Conservation (phyloP, 64 coral and sea anemone species). For the Pocillopora damicornis region DNA sequence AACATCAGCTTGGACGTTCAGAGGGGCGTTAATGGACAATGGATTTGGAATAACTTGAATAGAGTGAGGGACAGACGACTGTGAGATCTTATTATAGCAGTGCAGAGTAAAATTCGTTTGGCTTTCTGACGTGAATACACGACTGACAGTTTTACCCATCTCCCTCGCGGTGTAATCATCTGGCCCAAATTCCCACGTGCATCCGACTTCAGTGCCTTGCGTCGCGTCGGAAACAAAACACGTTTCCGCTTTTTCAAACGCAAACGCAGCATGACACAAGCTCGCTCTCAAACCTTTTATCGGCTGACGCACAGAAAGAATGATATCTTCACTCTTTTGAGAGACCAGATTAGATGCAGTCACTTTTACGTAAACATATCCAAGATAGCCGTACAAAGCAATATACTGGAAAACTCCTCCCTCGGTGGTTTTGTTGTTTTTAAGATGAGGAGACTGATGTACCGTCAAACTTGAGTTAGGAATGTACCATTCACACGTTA, state of each 20-base stretch:
- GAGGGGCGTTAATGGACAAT: slow-evolving; percentile 3
- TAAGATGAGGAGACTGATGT: background rate
- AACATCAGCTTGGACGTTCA: background rate
- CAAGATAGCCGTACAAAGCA: background rate
- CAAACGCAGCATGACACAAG: slow-evolving; percentile 23
- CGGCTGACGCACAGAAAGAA: background rate
- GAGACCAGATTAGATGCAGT: slow-evolving; percentile 29
- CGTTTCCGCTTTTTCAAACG: slow-evolving; percentile 9
- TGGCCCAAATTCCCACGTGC: slow-evolving; percentile 17
- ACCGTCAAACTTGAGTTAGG: background rate
- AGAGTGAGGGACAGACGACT: background rate
- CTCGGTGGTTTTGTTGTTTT: background rate
- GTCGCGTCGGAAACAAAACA: slow-evolving; percentile 4
- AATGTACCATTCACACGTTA: slow-evolving; percentile 29
- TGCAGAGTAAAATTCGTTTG: background rate
- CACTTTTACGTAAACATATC: background rate
- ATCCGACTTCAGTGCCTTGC: background rate
- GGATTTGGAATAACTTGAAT: slow-evolving; percentile 26
- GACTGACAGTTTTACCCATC: background rate
- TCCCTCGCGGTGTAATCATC: background rate
- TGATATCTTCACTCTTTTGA: background rate
- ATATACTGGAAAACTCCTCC: background rate
- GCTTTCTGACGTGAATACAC: background rate
- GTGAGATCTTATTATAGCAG: slow-evolving; percentile 13
- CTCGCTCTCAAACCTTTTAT: slow-evolving; percentile 17